Conservation (phyloP, 2,888 invertebrate genomes). For the Machimus atricapillus region DNA sequence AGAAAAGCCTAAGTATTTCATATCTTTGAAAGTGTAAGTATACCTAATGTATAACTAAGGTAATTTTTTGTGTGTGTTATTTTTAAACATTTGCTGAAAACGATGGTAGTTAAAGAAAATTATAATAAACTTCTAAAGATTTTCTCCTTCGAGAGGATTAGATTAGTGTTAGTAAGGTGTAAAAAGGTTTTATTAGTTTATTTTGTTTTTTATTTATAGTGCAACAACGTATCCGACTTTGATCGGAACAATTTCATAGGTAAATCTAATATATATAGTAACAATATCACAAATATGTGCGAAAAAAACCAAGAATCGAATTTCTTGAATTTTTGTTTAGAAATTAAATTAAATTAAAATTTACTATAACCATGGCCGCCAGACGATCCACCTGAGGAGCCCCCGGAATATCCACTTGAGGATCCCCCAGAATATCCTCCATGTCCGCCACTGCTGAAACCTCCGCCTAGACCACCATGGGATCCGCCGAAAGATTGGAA, state of each 20-base stretch:
- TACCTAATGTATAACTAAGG: too few species aligned
- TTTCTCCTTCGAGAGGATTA: too few species aligned
- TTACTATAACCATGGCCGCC: background rate
- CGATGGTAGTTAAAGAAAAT: too few species aligned
- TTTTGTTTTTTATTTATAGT: background rate
- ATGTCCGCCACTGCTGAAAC: background rate
- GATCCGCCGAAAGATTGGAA: background rate
- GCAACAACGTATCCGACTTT: background rate
- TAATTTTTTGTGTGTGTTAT: too few species aligned
- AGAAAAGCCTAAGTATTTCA: too few species aligned
- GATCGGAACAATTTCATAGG: background rate
- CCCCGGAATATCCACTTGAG: background rate
- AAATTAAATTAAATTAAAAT: background rate
- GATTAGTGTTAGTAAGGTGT: background rate
- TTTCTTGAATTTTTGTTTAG: background rate
- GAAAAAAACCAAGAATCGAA: background rate
- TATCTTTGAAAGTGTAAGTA: too few species aligned
- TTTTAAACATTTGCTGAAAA: too few species aligned
- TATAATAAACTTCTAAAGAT: too few species aligned
- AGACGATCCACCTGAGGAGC: background rate
- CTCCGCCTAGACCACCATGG: constrained; percentile 2
- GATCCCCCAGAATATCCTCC: background rate
- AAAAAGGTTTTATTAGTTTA: background rate
- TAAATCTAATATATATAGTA: background rate
- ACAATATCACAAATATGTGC: constrained; percentile 1